phyloP scores from a whole-genome alignment of 2,113 vertebrate genomes.

The Gracilinanus agilis region DNA sequence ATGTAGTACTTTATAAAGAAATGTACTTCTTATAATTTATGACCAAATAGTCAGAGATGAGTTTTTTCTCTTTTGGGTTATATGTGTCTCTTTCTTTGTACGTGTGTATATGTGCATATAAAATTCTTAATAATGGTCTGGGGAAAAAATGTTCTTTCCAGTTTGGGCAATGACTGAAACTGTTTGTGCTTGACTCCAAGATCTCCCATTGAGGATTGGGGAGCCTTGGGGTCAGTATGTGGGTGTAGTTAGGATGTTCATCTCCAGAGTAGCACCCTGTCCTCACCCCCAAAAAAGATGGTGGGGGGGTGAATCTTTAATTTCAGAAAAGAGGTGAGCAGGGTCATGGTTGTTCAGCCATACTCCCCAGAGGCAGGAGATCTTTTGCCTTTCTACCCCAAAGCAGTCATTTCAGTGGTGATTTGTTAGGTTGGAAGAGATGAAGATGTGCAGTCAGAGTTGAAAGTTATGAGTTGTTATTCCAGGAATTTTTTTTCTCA shows the following conservation, averaged over 20 bases:
- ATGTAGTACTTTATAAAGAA: slow-evolving; percentile 84
- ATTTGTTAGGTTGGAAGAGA: slow-evolving; percentile 8
- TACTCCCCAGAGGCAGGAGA: not conserved
- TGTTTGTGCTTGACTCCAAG: slow-evolving; percentile 61
- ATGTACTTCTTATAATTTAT: slow-evolving; percentile 86
- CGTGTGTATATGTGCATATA: slow-evolving; percentile 51
- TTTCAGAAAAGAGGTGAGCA: not conserved
- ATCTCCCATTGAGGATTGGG: slow-evolving; percentile 39
- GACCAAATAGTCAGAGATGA: slow-evolving; percentile 75
- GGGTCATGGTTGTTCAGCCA: not conserved
- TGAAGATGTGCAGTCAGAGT: slow-evolving; percentile 6
- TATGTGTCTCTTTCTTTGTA: slow-evolving; percentile 39
- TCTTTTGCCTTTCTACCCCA: not conserved
- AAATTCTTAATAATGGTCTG: slow-evolving; percentile 79
- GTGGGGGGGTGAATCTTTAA: not conserved
- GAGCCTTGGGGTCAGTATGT: not conserved
- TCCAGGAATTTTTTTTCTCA: not conserved
- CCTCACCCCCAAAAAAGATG: not conserved
- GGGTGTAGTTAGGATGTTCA: slow-evolving; percentile 36
- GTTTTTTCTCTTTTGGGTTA: slow-evolving; percentile 76
- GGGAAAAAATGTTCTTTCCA: slow-evolving; percentile 74
- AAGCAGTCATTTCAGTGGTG: not conserved
- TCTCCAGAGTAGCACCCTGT: slow-evolving; percentile 3
- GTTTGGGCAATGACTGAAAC: slow-evolving; percentile 76
- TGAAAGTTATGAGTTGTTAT: not conserved